Conservation (phyloP, 2,113 vertebrate species). For the Taurulus bubalis region DNA sequence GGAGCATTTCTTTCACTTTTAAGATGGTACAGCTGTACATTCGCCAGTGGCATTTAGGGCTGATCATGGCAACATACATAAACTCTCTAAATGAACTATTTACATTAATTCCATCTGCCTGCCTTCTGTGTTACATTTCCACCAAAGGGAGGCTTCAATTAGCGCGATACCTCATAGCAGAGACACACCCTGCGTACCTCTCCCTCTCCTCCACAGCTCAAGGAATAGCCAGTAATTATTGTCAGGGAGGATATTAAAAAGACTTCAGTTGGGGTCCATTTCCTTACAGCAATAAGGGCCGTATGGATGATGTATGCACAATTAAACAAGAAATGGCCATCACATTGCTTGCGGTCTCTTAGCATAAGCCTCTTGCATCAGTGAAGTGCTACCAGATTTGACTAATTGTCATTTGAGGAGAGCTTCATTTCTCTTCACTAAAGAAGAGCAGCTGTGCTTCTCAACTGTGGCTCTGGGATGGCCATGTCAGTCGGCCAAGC, state of each 20-base stretch:
- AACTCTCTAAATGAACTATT: conserved; percentile 66
- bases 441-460: not conserved
- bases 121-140: conserved; percentile 51
- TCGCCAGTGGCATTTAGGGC: conserved; percentile 73
- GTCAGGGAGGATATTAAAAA: conserved; percentile 53
- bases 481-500: not conserved
- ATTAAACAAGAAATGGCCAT: conserved; percentile 70
- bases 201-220: conserved; percentile 31
- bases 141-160: conserved; percentile 54
- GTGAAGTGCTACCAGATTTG: conserved; percentile 31
- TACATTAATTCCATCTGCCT: conserved; percentile 62
- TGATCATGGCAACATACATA: conserved; percentile 49
- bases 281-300: conserved; percentile 45
- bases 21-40: conserved; percentile 61
- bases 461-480: not conserved
- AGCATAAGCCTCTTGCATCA: conserved; percentile 30
- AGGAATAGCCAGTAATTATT: conserved; percentile 66
- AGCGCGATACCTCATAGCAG: conserved; percentile 57
- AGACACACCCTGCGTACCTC: conserved; percentile 19
- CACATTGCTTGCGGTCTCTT: conserved; percentile 43
- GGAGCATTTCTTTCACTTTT: conserved; percentile 68
- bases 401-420: conserved; percentile 44
- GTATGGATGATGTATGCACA: conserved; percentile 70
- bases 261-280: conserved; percentile 60
- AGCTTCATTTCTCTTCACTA: not conserved